Conservation (phyloP, 2,113 vertebrate species). For the Penelope pileata region DNA sequence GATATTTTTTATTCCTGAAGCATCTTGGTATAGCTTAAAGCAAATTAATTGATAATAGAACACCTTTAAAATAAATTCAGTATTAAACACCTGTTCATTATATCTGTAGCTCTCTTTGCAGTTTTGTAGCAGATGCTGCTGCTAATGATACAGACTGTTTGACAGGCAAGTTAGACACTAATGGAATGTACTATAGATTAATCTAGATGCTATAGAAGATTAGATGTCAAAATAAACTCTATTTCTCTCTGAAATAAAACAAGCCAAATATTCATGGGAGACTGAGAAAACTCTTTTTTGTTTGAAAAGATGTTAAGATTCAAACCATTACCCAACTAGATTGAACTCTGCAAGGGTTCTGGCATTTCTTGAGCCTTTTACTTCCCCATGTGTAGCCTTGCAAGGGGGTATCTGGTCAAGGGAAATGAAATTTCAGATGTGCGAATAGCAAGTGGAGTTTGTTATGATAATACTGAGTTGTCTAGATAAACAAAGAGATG, state of each 20-base stretch:
- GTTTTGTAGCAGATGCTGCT: conserved; percentile 38
- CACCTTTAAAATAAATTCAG: conserved; percentile 44
- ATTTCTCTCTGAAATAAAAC: background rate
- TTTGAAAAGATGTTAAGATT: background rate
- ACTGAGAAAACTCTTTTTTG: background rate
- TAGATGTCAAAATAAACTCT: background rate
- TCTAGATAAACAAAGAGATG: background rate
- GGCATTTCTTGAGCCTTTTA: background rate
- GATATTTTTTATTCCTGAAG: conserved; percentile 50
- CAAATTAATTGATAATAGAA: conserved; percentile 29
- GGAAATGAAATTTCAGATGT: background rate
- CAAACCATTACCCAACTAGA: background rate
- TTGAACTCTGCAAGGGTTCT: background rate
- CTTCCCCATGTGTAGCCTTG: background rate
- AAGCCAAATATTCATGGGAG: background rate
- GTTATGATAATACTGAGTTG: background rate
- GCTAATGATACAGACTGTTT: conserved; percentile 31
- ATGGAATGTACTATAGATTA: background rate
- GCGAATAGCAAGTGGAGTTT: background rate
- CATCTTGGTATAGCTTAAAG: conserved; percentile 7
- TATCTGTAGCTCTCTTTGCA: background rate
- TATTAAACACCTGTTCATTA: conserved; percentile 58
- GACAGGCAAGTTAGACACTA: conserved; percentile 13
- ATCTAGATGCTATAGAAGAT: background rate
- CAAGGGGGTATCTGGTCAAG: background rate